These are phyloP conservation scores for Bettongia penicillata DNA, from an alignment of 2,113 vertebrate genomes.

Conservation along the genomic window DNA sequence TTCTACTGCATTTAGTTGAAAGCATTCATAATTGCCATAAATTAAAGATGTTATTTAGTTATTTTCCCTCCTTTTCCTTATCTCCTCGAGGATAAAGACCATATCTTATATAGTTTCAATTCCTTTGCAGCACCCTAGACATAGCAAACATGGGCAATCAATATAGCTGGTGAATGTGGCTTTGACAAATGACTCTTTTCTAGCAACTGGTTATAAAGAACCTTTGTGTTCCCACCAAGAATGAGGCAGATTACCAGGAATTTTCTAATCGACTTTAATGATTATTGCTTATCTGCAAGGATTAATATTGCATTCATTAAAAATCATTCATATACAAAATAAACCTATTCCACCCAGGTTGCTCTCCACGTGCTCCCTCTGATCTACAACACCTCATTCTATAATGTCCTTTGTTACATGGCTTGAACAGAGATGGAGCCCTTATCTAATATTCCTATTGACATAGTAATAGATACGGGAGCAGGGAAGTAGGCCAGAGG, in stretches of 20 bases:
- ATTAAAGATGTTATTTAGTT: background rate
- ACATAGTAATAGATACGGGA: conserved; percentile 58
- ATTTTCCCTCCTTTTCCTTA: background rate
- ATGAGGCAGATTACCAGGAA: conserved; percentile 63
- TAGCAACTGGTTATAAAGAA: conserved; percentile 40
- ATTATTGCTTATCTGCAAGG: conserved; percentile 90
- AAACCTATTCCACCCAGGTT: conserved; percentile 83
- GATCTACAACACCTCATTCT: conserved; percentile 66
- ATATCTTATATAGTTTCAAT: background rate
- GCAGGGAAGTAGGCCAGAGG: conserved; percentile 53
- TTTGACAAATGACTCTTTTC: background rate
- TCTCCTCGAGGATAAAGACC: background rate
- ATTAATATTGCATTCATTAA: conserved; percentile 91
- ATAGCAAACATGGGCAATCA: background rate
- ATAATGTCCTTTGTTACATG: conserved; percentile 68
- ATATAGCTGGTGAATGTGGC: background rate
- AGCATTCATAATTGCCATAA: background rate
- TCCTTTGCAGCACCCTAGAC: background rate
- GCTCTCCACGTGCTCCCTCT: conserved; percentile 76
- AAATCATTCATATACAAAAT: conserved; percentile 90
- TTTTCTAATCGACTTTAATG: conserved; percentile 87
- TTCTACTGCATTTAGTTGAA: background rate
- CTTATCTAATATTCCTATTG: conserved; percentile 73
- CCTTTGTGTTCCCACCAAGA: conserved; percentile 43
- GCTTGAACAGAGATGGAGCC: conserved; percentile 83